These are phyloP conservation scores for Psilopogon haemacephalus DNA, from an alignment of 2,113 vertebrate species.

Conservation along the genomic window DNA sequence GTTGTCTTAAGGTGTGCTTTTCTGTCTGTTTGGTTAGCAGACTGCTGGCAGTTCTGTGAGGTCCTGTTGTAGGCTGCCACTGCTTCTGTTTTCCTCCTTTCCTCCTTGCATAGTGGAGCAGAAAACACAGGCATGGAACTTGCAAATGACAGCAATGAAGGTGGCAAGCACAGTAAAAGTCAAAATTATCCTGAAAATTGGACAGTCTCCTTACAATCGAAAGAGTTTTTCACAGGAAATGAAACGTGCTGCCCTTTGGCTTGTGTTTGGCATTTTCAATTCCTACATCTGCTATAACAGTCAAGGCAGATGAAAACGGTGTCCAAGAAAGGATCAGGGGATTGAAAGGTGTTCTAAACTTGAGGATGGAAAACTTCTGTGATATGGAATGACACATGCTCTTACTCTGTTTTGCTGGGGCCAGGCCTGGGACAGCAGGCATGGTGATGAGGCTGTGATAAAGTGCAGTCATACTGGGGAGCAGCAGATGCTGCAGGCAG, in stretches of 20 bases:
- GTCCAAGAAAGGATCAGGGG: neutral
- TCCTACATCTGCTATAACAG: neutral
- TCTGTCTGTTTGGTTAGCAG: neutral
- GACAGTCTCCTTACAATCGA: neutral
- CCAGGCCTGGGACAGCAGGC: neutral
- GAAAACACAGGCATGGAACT: fast-evolving
- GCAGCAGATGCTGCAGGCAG: neutral
- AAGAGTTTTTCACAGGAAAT: neutral
- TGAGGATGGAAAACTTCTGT: neutral
- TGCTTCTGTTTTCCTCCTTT: neutral
- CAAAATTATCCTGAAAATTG: neutral
- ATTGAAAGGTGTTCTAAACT: neutral
- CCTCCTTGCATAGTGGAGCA: neutral
- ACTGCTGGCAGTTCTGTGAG: neutral
- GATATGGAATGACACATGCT: fast-evolving
- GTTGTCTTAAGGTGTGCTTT: neutral
- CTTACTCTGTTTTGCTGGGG: neutral
- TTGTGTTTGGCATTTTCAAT: neutral
- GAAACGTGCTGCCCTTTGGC: neutral
- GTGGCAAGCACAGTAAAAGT: neutral
- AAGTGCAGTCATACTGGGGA: neutral
- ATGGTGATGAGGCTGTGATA: neutral
- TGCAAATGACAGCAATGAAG: neutral
- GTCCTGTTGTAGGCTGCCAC: fast-evolving
- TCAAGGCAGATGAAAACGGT: neutral